Evolutionary conservation across 2,113 vertebrate species (phyloP).

Genomic region (Halichoerus grypus): DNA sequence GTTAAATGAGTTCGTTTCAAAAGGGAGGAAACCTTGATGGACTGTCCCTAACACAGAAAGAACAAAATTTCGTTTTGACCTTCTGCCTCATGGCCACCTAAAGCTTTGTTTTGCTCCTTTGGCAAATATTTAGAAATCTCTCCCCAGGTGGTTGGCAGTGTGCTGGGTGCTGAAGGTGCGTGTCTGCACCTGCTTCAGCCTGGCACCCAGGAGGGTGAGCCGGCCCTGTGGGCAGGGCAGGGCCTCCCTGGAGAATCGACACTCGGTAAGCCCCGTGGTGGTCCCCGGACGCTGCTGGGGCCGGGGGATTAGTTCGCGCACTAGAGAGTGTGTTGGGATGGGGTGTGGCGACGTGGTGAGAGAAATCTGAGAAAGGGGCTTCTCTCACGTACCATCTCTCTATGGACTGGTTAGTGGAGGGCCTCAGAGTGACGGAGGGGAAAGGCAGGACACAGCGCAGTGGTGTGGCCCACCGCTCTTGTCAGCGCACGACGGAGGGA

Average conservation of each 20-base stretch:
- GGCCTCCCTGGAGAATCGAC: background rate
- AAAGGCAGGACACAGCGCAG: accelerated
- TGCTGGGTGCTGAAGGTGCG: accelerated
- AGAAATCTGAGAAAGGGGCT: background rate
- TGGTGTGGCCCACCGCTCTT: accelerated
- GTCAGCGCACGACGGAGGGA: background rate
- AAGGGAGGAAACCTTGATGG: background rate
- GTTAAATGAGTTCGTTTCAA: background rate
- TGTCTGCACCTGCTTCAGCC: accelerated
- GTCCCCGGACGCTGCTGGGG: accelerated
- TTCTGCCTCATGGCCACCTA: background rate
- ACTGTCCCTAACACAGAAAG: background rate
- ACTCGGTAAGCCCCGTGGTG: background rate
- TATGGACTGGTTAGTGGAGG: background rate
- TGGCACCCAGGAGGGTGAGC: accelerated
- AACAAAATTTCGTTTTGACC: background rate
- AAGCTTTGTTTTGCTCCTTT: background rate
- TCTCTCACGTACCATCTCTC: background rate
- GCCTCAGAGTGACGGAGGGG: accelerated
- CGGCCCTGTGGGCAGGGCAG: background rate
- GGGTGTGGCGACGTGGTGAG: background rate
- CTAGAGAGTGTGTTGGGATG: accelerated
- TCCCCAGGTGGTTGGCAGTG: accelerated
- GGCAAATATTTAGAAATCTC: background rate
- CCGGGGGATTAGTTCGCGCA: accelerated